These are phyloP conservation scores for Nebria ingens DNA, from an alignment of 1,140 invertebrate genomes.

Conservation along the genomic window DNA sequence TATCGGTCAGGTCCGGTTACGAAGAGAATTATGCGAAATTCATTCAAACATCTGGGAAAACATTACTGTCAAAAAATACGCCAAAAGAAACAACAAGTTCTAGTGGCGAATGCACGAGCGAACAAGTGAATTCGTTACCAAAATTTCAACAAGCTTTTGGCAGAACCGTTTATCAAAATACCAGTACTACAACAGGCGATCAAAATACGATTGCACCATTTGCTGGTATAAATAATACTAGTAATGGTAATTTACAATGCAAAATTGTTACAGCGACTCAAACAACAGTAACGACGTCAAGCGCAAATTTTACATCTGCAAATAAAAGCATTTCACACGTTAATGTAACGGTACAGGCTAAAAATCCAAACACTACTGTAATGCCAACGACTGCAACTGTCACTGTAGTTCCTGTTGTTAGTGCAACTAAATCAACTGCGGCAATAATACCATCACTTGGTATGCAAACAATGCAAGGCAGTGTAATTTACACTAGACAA, in stretches of 20 bases:
- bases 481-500: conserved; percentile 48
- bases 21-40: conserved; percentile 45
- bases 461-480: conserved; percentile 46
- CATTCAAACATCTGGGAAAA: conserved; percentile 31
- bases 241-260: conserved; percentile 12
- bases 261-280: conserved; percentile 29
- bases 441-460: conserved; percentile 15
- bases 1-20: conserved; percentile 20
- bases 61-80: conserved; percentile 1
- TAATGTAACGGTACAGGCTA: background rate
- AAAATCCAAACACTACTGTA: conserved; percentile 17
- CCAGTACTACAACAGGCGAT: conserved; percentile 15
- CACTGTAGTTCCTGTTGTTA: background rate
- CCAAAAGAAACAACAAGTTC: conserved; percentile 9
- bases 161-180: conserved; percentile 45
- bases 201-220: conserved; percentile 13
- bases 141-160: conserved; percentile 74
- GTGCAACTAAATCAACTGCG: background rate
- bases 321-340: background rate
- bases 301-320: background rate
- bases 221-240: conserved; percentile 10
- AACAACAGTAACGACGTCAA: conserved; percentile 12
- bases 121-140: conserved; percentile 37
- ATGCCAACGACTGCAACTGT: conserved; percentile 15
- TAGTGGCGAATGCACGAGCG: background rate